Conservation (phyloP, 2,888 invertebrate genomes). For the Andrena minutula region DNA sequence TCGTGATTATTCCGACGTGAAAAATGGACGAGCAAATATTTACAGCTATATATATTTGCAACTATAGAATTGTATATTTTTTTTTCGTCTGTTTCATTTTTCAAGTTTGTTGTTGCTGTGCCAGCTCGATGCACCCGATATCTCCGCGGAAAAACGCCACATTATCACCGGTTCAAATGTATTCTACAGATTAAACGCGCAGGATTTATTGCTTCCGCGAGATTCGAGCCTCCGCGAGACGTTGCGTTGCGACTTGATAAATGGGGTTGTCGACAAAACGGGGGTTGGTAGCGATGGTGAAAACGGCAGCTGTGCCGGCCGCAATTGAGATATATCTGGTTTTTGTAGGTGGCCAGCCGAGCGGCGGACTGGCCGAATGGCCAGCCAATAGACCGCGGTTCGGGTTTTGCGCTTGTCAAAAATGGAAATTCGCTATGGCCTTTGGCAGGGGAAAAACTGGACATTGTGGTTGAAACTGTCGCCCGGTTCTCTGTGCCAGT, state of each 20-base stretch:
- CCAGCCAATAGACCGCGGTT: neutral
- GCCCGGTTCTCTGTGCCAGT: neutral
- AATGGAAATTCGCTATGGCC: constrained; percentile 40
- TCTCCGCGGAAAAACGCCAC: neutral
- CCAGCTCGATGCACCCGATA: neutral
- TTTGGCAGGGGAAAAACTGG: neutral
- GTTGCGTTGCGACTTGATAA: constrained; percentile 42
- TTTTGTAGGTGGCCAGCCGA: constrained; percentile 13
- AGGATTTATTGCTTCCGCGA: constrained; percentile 52
- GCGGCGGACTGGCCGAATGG: neutral
- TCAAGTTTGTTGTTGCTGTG: no score
- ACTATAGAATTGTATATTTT: no score
- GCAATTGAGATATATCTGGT: constrained; percentile 45
- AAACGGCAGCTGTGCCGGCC: constrained; percentile 15
- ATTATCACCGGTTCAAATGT: constrained; percentile 1
- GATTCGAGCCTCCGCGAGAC: constrained; percentile 29
- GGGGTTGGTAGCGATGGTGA: neutral
- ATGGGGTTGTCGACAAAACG: constrained; percentile 41
- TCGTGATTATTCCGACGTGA: neutral
- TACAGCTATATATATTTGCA: neutral
- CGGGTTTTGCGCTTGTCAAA: constrained; percentile 35
- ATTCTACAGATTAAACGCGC: constrained; percentile 13
- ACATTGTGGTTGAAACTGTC: neutral
- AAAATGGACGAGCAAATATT: neutral
- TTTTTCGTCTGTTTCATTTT: neutral